Evolutionary conservation across 2,113 vertebrate genomes (phyloP).

Genomic region (Vulpes vulpes): DNA sequence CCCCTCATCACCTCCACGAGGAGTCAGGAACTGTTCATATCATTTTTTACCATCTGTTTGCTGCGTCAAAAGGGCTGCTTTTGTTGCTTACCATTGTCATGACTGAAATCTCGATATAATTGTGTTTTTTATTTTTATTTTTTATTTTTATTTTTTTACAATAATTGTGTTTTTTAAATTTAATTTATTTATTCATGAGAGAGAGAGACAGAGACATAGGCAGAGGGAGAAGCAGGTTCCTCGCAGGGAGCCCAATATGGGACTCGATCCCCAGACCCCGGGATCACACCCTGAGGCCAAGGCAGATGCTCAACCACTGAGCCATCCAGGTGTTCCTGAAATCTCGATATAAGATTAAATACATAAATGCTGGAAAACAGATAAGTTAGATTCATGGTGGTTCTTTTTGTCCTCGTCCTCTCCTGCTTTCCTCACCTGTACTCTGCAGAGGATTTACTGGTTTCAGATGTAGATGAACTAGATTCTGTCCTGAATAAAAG

Average conservation of each 20-base stretch:
- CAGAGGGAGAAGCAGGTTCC: no score
- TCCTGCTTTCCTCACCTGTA: neutral
- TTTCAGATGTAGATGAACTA: neutral
- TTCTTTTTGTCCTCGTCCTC: neutral
- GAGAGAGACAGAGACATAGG: no score
- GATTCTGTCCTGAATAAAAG: neutral
- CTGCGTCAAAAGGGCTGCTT: fast-evolving
- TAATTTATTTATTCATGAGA: no score
- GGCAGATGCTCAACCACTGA: no score
- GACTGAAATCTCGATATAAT: neutral
- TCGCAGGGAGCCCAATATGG: no score
- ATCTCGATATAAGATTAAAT: neutral
- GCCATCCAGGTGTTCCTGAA: neutral
- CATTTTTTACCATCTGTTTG: neutral
- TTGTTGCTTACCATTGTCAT: neutral
- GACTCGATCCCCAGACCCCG: no score
- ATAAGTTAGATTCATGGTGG: neutral
- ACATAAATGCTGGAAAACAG: neutral
- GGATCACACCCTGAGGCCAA: no score
- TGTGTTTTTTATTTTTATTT: no score
- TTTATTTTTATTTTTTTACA: no score
- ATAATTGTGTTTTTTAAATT: no score
- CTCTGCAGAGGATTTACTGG: neutral
- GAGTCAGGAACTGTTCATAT: neutral
- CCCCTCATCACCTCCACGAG: neutral